A percentile compares a stretch with the other conserved stretches of the same genome.
These are phyloP conservation scores for Pluvianellus socialis DNA, from an alignment of 2,113 vertebrate genomes.

Conservation along the genomic window DNA sequence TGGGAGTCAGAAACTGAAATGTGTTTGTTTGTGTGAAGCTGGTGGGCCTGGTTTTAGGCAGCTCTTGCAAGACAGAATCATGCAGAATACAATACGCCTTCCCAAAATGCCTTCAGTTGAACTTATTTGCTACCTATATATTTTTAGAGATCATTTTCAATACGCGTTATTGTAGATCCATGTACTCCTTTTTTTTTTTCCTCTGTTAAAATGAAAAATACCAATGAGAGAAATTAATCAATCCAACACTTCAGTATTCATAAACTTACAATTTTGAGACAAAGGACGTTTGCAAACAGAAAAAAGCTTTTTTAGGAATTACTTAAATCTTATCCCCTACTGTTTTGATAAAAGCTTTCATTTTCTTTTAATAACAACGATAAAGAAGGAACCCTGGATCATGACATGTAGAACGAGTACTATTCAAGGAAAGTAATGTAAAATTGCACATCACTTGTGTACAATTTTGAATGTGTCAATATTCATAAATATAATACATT, in stretches of 20 bases:
- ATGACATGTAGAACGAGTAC: not conserved
- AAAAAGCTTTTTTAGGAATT: not conserved
- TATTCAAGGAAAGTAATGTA: not conserved
- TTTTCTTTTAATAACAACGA: not conserved
- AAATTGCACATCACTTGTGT: not conserved
- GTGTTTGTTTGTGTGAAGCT: not conserved
- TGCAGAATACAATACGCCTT: not conserved
- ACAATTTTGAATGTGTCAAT: not conserved
- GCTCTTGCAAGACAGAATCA: not conserved
- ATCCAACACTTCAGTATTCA: not conserved
- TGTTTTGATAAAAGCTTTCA: not conserved
- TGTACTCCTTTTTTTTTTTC: not conserved
- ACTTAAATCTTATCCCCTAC: not conserved
- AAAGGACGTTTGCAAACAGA: not conserved
- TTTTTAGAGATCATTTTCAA: not conserved
- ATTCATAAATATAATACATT: not conserved
- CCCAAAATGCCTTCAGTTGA: not conserved
- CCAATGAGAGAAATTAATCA: not conserved
- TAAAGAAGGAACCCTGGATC: not conserved
- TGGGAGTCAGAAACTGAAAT: constrained; percentile 28
- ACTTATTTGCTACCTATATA: not conserved
- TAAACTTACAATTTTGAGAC: not conserved
- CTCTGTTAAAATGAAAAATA: not conserved
- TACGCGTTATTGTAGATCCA: not conserved
- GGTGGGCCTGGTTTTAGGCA: not conserved